phyloP scores from a whole-genome alignment of 2,113 vertebrate genomes.

The Oncorhynchus gorbuscha region DNA sequence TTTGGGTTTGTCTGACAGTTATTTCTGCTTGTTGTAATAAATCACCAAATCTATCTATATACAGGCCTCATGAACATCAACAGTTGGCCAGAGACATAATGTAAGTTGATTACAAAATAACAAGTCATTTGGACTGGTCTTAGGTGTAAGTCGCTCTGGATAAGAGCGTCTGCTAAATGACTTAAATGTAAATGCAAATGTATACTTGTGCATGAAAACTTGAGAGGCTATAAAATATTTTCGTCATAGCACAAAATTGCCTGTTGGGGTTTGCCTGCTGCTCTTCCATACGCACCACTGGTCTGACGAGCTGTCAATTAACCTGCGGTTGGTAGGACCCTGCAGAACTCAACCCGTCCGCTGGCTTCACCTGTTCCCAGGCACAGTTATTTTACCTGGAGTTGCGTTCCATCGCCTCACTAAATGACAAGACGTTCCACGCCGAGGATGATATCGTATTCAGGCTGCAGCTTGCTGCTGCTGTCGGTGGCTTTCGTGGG shows the following conservation, averaged over 20 bases:
- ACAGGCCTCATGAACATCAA: no score
- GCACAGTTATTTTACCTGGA: slow-evolving; percentile 59
- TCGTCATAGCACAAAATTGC: neutral
- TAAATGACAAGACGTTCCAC: slow-evolving; percentile 39
- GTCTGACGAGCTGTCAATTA: slow-evolving; percentile 1
- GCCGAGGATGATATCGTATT: slow-evolving; percentile 60
- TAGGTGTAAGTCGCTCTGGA: no score
- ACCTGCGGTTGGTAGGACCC: slow-evolving; percentile 72
- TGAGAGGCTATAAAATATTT: neutral
- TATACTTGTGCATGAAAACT: neutral
- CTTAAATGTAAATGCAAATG: no score
- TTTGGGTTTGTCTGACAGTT: no score
- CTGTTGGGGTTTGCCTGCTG: neutral
- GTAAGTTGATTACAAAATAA: no score
- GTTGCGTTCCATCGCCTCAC: slow-evolving; percentile 39
- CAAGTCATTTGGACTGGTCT: no score
- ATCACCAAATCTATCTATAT: no score
- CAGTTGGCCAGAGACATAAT: no score
- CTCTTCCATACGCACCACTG: neutral
- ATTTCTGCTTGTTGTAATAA: no score
- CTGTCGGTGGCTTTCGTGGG: slow-evolving; percentile 58
- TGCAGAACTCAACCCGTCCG: slow-evolving; percentile 55
- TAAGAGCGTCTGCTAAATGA: no score
- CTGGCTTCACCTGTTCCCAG: slow-evolving; percentile 73
- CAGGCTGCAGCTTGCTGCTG: slow-evolving; percentile 65